Percentiles rank a stretch among this genome's conserved stretches.
These are phyloP conservation scores for Cyclura pinguis DNA, from an alignment of 2,797 vertebrate species.

Conservation along the genomic window DNA sequence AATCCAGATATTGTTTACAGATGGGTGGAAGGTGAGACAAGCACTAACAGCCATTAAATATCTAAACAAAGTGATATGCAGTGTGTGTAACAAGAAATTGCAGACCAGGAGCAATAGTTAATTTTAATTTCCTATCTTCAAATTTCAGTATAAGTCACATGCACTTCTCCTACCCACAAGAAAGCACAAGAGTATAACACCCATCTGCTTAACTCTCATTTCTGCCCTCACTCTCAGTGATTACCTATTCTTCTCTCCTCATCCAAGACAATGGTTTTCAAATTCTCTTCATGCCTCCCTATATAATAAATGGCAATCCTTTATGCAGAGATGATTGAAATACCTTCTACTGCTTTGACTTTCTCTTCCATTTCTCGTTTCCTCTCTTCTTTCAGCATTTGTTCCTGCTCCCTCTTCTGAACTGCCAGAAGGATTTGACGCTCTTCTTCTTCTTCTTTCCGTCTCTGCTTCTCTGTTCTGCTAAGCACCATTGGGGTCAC, in stretches of 20 bases:
- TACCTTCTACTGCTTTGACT: constrained; percentile 95
- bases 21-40: not conserved
- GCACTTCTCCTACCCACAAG: not conserved
- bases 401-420: constrained; percentile 93
- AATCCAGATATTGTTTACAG: not conserved
- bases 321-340: not conserved
- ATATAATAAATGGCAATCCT: not conserved
- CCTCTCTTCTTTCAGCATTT: constrained; percentile 90
- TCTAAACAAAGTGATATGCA: not conserved
- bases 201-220: not conserved
- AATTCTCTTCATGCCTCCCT: not conserved
- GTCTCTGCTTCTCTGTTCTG: constrained; percentile 86
- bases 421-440: constrained; percentile 92
- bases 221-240: not conserved
- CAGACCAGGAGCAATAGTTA: not conserved
- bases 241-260: not conserved
- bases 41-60: not conserved
- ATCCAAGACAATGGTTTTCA: constrained; percentile 3
- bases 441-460: constrained; percentile 90
- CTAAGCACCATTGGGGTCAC: constrained; percentile 78
- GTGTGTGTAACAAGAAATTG: not conserved
- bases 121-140: not conserved
- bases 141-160: not conserved
- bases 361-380: constrained; percentile 91
- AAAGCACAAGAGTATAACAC: not conserved